Evolutionary conservation across 2,797 vertebrate genomes (phyloP), one percentile per base, ranked within the genome.

Genomic region (Hydrophis major): DNA sequence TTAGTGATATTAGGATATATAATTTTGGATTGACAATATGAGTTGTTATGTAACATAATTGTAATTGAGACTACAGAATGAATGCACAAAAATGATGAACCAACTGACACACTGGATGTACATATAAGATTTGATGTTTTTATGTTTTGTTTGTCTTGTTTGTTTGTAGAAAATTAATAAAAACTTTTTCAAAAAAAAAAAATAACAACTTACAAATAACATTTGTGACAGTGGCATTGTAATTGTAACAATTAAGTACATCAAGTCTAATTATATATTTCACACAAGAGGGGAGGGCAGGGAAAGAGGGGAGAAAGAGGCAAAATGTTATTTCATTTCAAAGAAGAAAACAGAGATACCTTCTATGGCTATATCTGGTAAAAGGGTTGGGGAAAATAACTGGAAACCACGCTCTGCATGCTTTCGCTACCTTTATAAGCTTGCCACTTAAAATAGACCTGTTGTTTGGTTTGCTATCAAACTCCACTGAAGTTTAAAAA

Each of bases 381-480:
- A 78, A 78, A 16, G 25, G 69, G 6, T 37, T 37, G 61, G 61
- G 61, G 1, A 25, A 8, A 8, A 11, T 1, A 2, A 63, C 3
- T 32, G 63, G 69, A 74, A 74, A 37, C 32, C 69, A 37, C 0
- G 0, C 32, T 74, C 69, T 37, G 69, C 14, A 20, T 37, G 32
- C n/a, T 37, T 37, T 74, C 66, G 7, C n/a, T 69, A 59, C 14
- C 32, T 87, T 89, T 50, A 90, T 37, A 86, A 11, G 66, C 60
- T 90, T 87, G 83, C 83, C 78, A 69, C 66, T 69, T 93, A 69
- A 69, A 90, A 93, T 32, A 69, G 83, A 27, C 53, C 32, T 69
- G 78, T 47, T 93, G 16, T 61, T 69, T 93, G 69, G 16, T 74
- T 74, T 37, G 69, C 69, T 20, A 74, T 74, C 69, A 37, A 74